Base-by-base conservation (phyloP, 1,140 invertebrate genomes). In the Colletes latitarsis region DNA sequence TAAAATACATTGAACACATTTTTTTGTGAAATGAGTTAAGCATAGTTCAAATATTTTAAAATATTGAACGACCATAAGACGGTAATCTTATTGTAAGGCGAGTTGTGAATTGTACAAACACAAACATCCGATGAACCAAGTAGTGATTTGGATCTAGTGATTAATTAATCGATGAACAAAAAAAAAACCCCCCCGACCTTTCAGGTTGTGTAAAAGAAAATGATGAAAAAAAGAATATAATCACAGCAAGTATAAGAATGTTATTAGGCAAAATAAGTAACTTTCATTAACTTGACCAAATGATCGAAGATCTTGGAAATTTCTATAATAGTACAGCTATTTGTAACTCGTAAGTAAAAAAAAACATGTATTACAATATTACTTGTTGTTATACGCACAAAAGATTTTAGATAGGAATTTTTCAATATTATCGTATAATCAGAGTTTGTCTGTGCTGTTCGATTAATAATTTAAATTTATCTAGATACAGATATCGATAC, bases 341-440 rank as follows among this genome's bases (percentile, higher is more conserved):
- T 80, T 66, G 19, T 82, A 78, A 70, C 49, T 66, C 55, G 21
- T 73, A 78, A 82, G 68, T 66, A 64, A 67, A 6, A 39, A 64
- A 67, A 6, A 39, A 66, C 43, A 78, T 52, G 41, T 72, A 62
- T 71, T 78, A 60, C 53, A 49, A 72, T 77, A 77, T 77, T 81
- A 80, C 58, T 75, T 81, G 78, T 75, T 81, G 78, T 81, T 83
- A 81, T 68, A 82, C 82, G 82, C 82, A 86, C 82, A 86, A 86
- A 82, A 49, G 69, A 73, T 76, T 81, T 79, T 83, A 86, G 68
- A 52, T 80, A 81, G 75, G 49, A 78, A 30, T 82, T 69, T 77
- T 80, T 81, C 63, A 14, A 79, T 84, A 75, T 82, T 80, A 77
- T 81, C 68, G 78, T 84, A 73, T 84, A 82, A 84, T 87, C 82